Conservation (phyloP, 1,140 invertebrate genomes). For the Drosophila mayri region DNA sequence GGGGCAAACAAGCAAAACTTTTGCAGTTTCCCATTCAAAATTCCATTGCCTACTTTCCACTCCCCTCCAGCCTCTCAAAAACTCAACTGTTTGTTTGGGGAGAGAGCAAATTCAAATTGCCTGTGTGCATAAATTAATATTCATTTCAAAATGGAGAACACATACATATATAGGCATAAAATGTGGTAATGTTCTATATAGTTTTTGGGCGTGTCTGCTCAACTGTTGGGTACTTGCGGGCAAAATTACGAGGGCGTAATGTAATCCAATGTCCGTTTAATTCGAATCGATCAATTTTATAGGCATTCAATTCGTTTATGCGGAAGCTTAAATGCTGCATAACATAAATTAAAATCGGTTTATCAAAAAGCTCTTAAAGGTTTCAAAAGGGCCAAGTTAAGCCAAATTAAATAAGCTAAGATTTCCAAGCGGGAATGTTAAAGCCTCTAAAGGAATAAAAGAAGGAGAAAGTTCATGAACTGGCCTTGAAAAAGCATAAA, state of each 20-base stretch:
- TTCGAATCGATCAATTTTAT: slow-evolving; percentile 13
- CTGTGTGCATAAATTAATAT: slow-evolving; percentile 76
- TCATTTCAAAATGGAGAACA: slow-evolving; percentile 60
- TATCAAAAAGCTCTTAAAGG: neutral
- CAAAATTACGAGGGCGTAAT: slow-evolving; percentile 1
- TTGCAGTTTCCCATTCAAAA: slow-evolving; percentile 52
- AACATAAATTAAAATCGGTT: neutral
- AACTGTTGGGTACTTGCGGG: slow-evolving; percentile 2
- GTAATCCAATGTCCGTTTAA: neutral
- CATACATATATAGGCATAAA: neutral
- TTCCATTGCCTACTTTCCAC: slow-evolving; percentile 58
- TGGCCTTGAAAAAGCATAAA: too few relatives aligned
- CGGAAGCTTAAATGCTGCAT: neutral
- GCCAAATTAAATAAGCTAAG: neutral
- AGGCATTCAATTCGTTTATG: neutral
- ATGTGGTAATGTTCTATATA: slow-evolving; percentile 1
- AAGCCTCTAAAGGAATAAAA: neutral
- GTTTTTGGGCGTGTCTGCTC: slow-evolving; percentile 6
- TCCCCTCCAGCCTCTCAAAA: neutral
- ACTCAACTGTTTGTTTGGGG: slow-evolving; percentile 15
- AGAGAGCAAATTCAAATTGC: slow-evolving; percentile 59
- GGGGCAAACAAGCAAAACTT: slow-evolving; percentile 52
- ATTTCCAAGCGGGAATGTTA: neutral
- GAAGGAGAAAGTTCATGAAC: too few relatives aligned
- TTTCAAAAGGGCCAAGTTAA: too few relatives aligned